phyloP scores from a whole-genome alignment of 2,113 vertebrate species.

The Cyanoderma ruficeps region DNA sequence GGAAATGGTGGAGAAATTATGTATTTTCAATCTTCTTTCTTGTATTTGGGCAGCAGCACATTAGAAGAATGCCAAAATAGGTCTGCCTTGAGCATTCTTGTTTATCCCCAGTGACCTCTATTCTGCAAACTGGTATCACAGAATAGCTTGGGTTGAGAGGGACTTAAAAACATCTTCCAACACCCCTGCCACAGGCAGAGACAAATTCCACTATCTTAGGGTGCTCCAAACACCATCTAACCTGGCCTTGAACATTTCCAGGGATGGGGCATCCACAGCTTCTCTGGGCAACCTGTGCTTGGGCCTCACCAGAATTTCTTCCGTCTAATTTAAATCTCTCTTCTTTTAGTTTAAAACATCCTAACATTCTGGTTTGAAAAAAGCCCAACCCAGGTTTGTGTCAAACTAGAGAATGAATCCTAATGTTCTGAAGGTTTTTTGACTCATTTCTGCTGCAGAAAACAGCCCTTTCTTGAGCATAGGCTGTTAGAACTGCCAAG shows the following conservation, averaged over 20 bases:
- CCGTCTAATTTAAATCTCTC: neutral
- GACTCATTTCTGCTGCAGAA: neutral
- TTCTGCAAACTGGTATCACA: neutral
- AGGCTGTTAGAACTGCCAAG: neutral
- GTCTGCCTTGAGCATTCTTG: neutral
- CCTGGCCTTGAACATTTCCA: neutral
- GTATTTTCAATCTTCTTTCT: neutral
- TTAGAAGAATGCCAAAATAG: neutral
- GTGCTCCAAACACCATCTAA: neutral
- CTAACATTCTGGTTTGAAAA: neutral
- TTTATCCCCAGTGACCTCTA: neutral
- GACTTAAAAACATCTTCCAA: neutral
- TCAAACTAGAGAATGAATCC: neutral
- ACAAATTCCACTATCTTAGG: neutral
- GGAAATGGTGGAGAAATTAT: neutral
- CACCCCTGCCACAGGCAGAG: neutral
- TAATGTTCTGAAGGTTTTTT: neutral
- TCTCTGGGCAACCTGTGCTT: neutral
- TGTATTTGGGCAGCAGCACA: neutral
- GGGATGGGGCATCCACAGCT: neutral
- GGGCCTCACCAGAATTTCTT: neutral
- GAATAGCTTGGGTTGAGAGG: neutral
- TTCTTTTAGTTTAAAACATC: neutral
- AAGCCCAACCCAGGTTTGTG: fast-evolving
- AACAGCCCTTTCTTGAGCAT: neutral